These are phyloP conservation scores for Dasysyrphus tricinctus DNA, from an alignment of 2,888 invertebrate genomes.

Conservation along the genomic window DNA sequence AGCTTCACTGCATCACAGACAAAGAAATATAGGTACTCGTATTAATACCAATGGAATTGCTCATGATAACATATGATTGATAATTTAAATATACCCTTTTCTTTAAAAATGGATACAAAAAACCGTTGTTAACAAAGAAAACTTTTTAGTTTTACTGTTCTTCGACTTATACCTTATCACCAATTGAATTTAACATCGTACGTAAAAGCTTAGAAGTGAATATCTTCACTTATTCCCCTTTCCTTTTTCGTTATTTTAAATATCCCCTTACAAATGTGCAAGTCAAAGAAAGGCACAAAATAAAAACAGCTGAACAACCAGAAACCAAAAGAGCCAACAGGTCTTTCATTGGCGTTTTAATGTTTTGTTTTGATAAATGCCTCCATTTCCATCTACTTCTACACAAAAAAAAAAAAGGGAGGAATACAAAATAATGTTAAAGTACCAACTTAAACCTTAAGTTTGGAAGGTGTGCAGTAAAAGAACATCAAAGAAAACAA, in stretches of 20 bases:
- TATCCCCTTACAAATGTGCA: constrained; percentile 22
- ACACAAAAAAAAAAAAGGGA: background rate
- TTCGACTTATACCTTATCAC: too few relatives aligned
- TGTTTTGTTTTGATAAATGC: constrained; percentile 68
- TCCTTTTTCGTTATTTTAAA: background rate
- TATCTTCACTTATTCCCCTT: background rate
- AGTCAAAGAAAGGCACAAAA: constrained; percentile 35
- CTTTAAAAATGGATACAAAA: too few relatives aligned
- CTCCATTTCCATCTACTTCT: constrained; percentile 37
- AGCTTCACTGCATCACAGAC: too few relatives aligned
- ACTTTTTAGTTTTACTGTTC: too few relatives aligned
- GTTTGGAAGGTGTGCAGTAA: constrained; percentile 27
- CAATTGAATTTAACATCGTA: too few relatives aligned
- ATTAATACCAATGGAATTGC: too few relatives aligned
- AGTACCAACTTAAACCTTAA: background rate
- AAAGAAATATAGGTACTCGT: too few relatives aligned
- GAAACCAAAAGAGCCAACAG: constrained; percentile 51
- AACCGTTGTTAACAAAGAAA: too few relatives aligned
- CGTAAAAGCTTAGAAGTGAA: constrained; percentile 45
- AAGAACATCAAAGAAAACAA: constrained; percentile 58
- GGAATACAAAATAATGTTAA: background rate
- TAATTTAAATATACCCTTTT: too few relatives aligned
- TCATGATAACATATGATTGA: too few relatives aligned
- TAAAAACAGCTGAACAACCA: constrained; percentile 44
- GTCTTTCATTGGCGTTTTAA: constrained; percentile 64